Percentiles rank a stretch among this genome's conserved stretches.
These are phyloP conservation scores for Thymelicus sylvestris DNA, from an alignment of 2,888 invertebrate species.

Conservation along the genomic window DNA sequence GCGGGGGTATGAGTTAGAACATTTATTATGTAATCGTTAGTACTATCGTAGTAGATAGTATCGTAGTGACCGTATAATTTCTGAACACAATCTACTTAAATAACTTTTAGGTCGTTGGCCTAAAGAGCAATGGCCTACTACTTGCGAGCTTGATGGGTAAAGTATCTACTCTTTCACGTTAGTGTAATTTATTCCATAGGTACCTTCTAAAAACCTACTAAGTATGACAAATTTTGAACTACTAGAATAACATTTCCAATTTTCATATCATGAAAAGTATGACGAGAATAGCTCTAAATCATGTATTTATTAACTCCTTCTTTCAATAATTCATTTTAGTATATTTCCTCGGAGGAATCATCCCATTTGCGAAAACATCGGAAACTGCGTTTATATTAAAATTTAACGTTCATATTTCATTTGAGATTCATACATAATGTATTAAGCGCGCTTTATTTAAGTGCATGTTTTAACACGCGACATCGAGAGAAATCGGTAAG, in stretches of 20 bases:
- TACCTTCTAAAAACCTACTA: no score
- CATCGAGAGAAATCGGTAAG: background rate
- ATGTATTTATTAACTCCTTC: conserved; percentile 18
- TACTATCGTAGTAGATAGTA: no score
- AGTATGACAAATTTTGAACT: no score
- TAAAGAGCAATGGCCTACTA: no score
- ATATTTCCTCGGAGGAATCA: conserved; percentile 24
- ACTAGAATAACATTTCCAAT: background rate
- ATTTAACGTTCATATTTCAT: conserved; percentile 10
- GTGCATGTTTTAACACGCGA: background rate
- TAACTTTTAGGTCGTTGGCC: no score
- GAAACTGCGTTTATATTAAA: conserved; percentile 7
- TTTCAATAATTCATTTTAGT: conserved; percentile 28
- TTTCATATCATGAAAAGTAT: background rate
- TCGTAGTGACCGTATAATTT: no score
- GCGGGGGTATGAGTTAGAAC: no score
- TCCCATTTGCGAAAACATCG: conserved; percentile 20
- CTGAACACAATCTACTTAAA: no score
- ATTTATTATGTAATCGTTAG: no score
- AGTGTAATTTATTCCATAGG: no score
- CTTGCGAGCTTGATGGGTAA: no score
- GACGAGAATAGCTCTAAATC: background rate
- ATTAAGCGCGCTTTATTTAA: background rate
- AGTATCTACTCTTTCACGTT: no score
- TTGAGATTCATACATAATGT: conserved; percentile 15